Evolutionary conservation across 1,140 invertebrate species (phyloP), one percentile per base, ranked within the genome.

Genomic region (Pseudomyrmex dendroicus): DNA sequence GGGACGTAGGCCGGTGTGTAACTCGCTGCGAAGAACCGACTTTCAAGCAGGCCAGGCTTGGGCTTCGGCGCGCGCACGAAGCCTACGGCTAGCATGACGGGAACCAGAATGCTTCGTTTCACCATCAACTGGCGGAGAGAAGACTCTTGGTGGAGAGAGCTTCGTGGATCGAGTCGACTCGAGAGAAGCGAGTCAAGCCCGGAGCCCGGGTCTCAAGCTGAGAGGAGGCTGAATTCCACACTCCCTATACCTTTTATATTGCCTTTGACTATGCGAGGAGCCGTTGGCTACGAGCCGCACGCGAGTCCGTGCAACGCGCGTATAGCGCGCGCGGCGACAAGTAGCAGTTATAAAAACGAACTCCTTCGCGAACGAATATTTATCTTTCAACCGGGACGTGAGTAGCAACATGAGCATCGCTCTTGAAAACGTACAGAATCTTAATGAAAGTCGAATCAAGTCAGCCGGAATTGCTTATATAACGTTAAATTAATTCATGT

Each of bases 161-260:
- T 85, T 68, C 57, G 84, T 87, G 89, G 85, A 87, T 89, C 86
- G 80, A 91, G 89, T 89, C 90, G 73, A 77, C 73, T 82, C 78
- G 84, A 70, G 35, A 82, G 83, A 88, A 86, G 84, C 83, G 72
- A 84, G 82, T 85, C 78, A 83, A 84, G 70, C 77, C 68, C 68
- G 68, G 78, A 82, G 78, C 80, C 54, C 84, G 82, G 84, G 90
- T 91, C 89, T 92, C 92, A 92, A 93, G 92, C 92, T 92, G 92
- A 91, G 92, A 92, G 91, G 84, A 92, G 90, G 86, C 91, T 92
- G 92, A 93, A 93, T 93, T 93, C 92, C 92, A 92, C 90, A 89
- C 89, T 90, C 90, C 91, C 91, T 91, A 91, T 91, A 91, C 89
- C 90, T 92, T 91, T 92, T 91, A 92, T 91, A 91, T 91, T 91